phyloP scores from a whole-genome alignment of 2,888 invertebrate species.

The Drosophila vallismaia region DNA sequence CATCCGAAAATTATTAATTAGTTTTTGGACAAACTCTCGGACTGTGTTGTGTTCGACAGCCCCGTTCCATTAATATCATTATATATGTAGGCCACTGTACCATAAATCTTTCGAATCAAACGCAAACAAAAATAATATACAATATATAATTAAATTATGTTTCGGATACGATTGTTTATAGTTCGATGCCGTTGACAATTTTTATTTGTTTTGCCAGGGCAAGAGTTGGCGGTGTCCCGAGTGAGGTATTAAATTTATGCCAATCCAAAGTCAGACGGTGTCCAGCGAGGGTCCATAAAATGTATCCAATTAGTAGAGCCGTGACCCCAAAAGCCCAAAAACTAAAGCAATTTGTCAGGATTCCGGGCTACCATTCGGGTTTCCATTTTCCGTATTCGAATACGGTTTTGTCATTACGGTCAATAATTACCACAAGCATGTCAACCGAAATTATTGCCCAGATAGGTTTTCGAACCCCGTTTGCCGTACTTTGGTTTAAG shows the following conservation, averaged over 20 bases:
- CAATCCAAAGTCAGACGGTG: slow-evolving; percentile 29
- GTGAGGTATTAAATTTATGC: slow-evolving; percentile 49
- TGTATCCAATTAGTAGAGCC: slow-evolving; percentile 60
- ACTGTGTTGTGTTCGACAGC: slow-evolving; percentile 46
- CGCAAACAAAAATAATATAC: slow-evolving; percentile 24
- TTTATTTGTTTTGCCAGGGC: slow-evolving; percentile 42
- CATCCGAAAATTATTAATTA: slow-evolving; percentile 70
- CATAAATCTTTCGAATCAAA: slow-evolving; percentile 37
- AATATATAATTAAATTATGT: slow-evolving; percentile 26
- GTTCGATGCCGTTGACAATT: slow-evolving; percentile 42
- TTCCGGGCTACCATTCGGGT: slow-evolving; percentile 29
- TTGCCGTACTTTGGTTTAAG: slow-evolving; percentile 65
- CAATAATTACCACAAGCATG: slow-evolving; percentile 83
- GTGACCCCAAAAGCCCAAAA: slow-evolving; percentile 40
- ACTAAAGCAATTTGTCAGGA: slow-evolving; percentile 74
- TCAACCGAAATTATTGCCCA: slow-evolving; percentile 81
- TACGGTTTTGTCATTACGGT: slow-evolving; percentile 81
- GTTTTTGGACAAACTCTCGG: slow-evolving; percentile 69
- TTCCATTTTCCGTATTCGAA: slow-evolving; percentile 38
- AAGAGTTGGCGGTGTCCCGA: slow-evolving; percentile 2
- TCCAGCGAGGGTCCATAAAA: slow-evolving; percentile 48
- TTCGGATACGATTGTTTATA: slow-evolving; percentile 17
- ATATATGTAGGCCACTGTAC: slow-evolving; percentile 18
- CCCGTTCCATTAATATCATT: slow-evolving; percentile 34
- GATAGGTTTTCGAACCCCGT: slow-evolving; percentile 66